A percentile compares a stretch with the other conserved stretches of the same genome.
phyloP scores from a whole-genome alignment of 2,113 vertebrate genomes.

The Anser cygnoides region DNA sequence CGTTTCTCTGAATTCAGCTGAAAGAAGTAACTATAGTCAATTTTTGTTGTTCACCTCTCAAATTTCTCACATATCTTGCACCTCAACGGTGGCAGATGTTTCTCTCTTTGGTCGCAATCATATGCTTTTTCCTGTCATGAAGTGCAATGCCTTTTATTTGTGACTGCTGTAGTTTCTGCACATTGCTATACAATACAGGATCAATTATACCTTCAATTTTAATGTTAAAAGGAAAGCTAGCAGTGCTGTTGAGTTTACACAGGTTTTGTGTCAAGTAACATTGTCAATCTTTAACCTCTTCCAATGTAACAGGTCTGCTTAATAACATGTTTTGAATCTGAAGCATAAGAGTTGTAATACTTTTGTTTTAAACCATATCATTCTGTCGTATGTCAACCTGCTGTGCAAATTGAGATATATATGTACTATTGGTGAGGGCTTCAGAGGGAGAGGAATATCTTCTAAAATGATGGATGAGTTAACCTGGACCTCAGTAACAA shows the following conservation, averaged over 20 bases:
- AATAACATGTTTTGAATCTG: background rate
- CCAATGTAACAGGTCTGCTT: background rate
- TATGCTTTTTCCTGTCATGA: background rate
- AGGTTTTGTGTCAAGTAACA: background rate
- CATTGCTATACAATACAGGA: background rate
- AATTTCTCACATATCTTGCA: background rate
- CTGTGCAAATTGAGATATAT: background rate
- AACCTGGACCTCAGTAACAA: background rate
- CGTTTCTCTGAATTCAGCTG: background rate
- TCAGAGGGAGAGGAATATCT: background rate
- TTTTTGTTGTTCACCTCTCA: background rate
- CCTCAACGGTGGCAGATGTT: background rate
- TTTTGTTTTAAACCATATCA: background rate
- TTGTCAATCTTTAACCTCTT: background rate
- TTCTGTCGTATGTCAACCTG: background rate
- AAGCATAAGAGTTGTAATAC: background rate
- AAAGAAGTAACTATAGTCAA: background rate
- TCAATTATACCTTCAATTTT: background rate
- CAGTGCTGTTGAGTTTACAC: background rate
- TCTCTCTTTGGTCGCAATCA: background rate
- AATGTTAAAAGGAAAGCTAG: background rate
- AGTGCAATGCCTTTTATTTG: background rate
- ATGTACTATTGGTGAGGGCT: background rate
- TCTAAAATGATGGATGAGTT: background rate
- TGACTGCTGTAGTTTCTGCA: background rate